These are phyloP conservation scores for Scaptomyza reducta DNA, from an alignment of 2,888 invertebrate genomes.

Conservation along the genomic window DNA sequence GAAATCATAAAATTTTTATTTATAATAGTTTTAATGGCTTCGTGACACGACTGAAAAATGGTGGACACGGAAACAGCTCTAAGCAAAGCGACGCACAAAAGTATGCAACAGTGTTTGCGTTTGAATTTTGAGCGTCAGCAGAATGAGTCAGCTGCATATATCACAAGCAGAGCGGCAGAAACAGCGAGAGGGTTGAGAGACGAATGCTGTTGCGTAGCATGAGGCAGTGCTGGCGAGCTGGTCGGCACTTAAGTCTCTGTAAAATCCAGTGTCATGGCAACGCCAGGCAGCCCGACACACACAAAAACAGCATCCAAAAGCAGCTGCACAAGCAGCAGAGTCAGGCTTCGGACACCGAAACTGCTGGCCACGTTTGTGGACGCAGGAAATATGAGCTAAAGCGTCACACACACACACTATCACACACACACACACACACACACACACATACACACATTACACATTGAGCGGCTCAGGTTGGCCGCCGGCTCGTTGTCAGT, in stretches of 20 bases:
- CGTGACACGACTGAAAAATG: conserved; percentile 1
- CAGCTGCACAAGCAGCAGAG: conserved; percentile 55
- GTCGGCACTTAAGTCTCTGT: conserved; percentile 75
- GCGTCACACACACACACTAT: conserved; percentile 29
- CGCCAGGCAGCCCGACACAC: conserved; percentile 30
- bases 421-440: conserved; percentile 9
- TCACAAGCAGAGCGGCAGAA: conserved; percentile 43
- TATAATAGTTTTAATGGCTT: too few relatives aligned
- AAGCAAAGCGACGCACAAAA: conserved; percentile 43
- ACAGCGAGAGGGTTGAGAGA: neutral
- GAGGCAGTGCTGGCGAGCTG: conserved; percentile 17
- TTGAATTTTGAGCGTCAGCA: conserved; percentile 77
- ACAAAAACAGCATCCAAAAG: conserved; percentile 64
- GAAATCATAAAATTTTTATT: too few relatives aligned
- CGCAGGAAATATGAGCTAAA: conserved; percentile 75
- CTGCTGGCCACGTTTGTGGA: conserved; percentile 62
- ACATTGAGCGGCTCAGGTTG: conserved; percentile 56
- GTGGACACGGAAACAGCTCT: neutral
- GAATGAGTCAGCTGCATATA: conserved; percentile 78
- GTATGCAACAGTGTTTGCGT: conserved; percentile 79
- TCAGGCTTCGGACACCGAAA: conserved; percentile 6
- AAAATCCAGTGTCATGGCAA: conserved; percentile 77
- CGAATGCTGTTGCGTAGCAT: neutral
- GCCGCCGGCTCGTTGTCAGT: conserved; percentile 66
- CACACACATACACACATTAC: neutral